Conservation (phyloP, 2,113 vertebrate genomes). For the Dasyurus viverrinus region DNA sequence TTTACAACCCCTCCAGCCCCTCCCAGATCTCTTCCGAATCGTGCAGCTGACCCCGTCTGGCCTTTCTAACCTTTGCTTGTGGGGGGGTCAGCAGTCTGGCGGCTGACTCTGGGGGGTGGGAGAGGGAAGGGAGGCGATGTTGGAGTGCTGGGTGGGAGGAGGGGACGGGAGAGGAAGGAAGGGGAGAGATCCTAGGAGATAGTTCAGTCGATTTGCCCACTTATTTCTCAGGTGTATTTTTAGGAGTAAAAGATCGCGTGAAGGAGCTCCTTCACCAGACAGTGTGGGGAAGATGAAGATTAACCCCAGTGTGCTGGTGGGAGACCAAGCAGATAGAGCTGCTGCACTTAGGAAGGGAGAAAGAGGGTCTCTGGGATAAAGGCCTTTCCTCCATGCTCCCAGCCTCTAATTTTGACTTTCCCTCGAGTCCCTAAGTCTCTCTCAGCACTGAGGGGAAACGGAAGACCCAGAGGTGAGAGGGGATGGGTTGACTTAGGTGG, state of each 20-base stretch:
- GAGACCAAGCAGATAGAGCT: neutral
- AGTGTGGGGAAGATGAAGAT: neutral
- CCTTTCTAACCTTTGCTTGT: neutral
- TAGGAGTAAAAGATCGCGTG: neutral
- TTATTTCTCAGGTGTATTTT: neutral
- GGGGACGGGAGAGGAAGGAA: no score
- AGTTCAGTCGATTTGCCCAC: neutral
- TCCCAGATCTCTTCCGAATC: neutral
- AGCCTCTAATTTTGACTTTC: neutral
- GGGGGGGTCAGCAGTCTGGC: neutral
- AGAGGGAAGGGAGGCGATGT: no score
- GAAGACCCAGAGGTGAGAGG: neutral
- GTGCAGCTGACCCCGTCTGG: neutral
- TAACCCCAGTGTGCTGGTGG: neutral
- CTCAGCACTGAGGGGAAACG: neutral
- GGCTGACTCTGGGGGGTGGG: neutral
- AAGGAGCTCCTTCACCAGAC: neutral
- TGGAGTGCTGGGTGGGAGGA: no score
- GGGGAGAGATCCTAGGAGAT: neutral
- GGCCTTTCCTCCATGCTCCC: neutral
- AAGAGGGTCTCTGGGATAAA: neutral
- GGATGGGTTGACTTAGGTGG: neutral
- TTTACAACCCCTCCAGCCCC: no score
- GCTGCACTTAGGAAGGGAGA: neutral
- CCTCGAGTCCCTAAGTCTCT: neutral